These are phyloP conservation scores for Anthopleura xanthogrammica DNA, from an alignment of 92 coral and sea anemone species.

Conservation along the genomic window DNA sequence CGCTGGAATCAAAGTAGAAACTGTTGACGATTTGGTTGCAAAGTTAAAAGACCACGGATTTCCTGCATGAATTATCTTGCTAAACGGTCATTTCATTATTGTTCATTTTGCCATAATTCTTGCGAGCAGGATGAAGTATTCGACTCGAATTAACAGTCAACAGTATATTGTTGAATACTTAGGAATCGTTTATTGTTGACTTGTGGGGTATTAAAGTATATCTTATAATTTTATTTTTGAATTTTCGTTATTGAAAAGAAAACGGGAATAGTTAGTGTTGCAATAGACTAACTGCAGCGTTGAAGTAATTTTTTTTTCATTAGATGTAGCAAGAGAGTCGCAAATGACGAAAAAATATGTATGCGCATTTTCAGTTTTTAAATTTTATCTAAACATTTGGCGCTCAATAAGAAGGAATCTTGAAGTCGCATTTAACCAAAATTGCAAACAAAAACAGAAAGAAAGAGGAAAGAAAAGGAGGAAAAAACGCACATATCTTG, in stretches of 20 bases:
- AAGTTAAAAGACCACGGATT: constrained; percentile 93
- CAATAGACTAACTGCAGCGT: background rate
- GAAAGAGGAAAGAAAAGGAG: no score
- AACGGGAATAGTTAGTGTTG: background rate
- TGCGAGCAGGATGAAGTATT: background rate
- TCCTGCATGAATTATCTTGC: constrained; percentile 31
- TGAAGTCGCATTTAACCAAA: no score
- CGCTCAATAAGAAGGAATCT: no score
- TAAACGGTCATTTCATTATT: background rate
- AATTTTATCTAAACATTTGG: no score
- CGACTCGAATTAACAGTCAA: background rate
- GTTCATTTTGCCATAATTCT: background rate
- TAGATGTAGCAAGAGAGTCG: no score
- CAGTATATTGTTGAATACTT: background rate
- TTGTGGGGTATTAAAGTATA: background rate
- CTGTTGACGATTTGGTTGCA: constrained; percentile 82
- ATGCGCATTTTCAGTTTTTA: no score
- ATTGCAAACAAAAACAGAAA: no score
- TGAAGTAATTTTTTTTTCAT: no score
- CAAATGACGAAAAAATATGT: no score
- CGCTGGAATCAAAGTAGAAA: constrained; percentile 95
- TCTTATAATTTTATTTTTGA: no score
- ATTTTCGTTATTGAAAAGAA: background rate
- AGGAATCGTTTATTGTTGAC: background rate
- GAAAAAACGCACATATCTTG: no score